Evolutionary conservation across 2,797 vertebrate genomes (phyloP).

Genomic region (Antrozous pallidus): DNA sequence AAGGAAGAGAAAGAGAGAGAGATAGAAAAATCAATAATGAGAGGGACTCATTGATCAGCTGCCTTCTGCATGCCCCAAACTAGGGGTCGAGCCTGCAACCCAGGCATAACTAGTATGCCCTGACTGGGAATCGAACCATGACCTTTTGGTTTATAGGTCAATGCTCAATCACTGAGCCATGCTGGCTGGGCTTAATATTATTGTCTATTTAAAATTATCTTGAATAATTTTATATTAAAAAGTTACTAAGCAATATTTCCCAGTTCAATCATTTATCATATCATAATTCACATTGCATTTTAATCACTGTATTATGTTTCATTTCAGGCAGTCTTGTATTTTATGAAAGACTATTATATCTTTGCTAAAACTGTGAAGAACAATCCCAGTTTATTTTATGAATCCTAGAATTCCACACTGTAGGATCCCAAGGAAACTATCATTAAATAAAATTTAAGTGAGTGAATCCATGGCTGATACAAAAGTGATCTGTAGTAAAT

Average conservation of each 20-base stretch:
- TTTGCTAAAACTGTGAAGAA: constrained; percentile 8
- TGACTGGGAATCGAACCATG: no score
- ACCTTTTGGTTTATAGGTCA: no score
- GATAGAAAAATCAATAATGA: no score
- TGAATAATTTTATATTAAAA: constrained; percentile 8
- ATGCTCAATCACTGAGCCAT: no score
- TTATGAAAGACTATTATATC: not conserved
- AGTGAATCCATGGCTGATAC: not conserved
- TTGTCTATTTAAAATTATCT: not conserved
- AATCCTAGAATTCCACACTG: not conserved
- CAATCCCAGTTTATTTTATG: not conserved
- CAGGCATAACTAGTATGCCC: no score
- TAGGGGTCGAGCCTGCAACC: no score
- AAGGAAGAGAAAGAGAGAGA: no score
- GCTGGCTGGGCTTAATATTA: not conserved
- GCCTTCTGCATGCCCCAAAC: no score
- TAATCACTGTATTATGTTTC: not conserved
- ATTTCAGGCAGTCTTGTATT: not conserved
- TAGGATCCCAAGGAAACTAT: not conserved
- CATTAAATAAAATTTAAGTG: not conserved
- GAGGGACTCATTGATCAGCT: no score
- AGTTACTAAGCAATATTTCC: not conserved
- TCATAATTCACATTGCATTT: not conserved
- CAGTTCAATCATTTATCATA: not conserved
- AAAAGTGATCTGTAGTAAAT: not conserved